Evolutionary conservation across 64 coral and sea anemone genomes (phyloP).

Genomic region (Montipora capricornis): DNA sequence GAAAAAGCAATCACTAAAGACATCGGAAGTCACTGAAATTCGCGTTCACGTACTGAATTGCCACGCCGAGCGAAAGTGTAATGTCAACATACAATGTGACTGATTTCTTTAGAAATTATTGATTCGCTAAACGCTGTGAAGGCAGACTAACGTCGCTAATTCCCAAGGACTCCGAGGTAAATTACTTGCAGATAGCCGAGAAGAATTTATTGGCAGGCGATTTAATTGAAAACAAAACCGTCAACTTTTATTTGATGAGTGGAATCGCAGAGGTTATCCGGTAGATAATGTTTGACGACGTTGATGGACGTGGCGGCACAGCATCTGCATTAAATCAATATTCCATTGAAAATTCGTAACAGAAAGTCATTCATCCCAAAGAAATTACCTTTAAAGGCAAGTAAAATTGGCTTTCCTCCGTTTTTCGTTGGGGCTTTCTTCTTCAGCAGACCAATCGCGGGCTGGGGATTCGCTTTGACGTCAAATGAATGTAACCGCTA

Average conservation of each 20-base stretch:
- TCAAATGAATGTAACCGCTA: conserved; percentile 23
- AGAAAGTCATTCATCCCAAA: conserved; percentile 13
- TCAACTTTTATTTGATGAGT: conserved; percentile 59
- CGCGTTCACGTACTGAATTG: not conserved
- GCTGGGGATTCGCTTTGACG: conserved; percentile 10
- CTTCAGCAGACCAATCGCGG: conserved; percentile 26
- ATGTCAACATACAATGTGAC: not conserved
- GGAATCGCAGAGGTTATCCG: conserved; percentile 50
- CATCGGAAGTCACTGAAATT: not conserved
- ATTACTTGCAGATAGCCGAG: not conserved
- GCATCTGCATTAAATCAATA: conserved; percentile 59
- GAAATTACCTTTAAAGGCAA: conserved; percentile 39
- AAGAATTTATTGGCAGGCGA: conserved; percentile 3
- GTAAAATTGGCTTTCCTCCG: conserved; percentile 41
- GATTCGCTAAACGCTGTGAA: not conserved
- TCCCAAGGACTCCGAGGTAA: not conserved
- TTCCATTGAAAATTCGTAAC: conserved; percentile 52
- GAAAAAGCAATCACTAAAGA: not conserved
- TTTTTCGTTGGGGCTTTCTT: conserved; percentile 8
- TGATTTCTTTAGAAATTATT: not conserved
- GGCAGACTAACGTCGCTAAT: not conserved
- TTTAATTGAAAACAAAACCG: conserved; percentile 58
- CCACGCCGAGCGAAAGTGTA: not conserved
- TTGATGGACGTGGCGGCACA: conserved; percentile 16
- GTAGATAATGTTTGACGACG: conserved; percentile 44